Conservation (phyloP, 2,113 vertebrate genomes). For the Catharus minimus region DNA sequence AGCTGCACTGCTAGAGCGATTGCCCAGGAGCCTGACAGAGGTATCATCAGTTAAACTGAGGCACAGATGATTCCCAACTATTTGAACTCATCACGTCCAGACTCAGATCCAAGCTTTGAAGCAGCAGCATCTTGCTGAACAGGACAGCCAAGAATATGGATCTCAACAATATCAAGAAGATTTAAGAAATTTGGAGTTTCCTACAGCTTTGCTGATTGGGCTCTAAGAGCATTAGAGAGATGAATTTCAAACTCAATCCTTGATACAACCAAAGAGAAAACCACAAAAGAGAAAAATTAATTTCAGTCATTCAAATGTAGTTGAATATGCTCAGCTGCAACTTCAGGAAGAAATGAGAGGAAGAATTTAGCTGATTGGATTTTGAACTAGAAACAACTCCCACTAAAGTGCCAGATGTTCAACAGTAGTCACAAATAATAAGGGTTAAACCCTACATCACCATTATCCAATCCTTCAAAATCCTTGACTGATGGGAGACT, state of each 20-base stretch:
- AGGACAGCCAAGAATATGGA: not conserved
- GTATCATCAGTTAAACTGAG: not conserved
- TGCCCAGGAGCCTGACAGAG: not conserved
- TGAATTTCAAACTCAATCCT: not conserved
- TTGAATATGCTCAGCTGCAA: conserved; percentile 41
- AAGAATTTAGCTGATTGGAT: conserved; percentile 48
- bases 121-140: not conserved
- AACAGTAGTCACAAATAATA: conserved; percentile 39
- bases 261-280: not conserved
- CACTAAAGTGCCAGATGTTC: conserved; percentile 54
- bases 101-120: not conserved
- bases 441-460: conserved; percentile 19
- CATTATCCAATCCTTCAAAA: conserved; percentile 18
- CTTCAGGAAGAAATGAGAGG: conserved; percentile 10
- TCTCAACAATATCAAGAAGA: not conserved
- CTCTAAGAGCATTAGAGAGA: not conserved
- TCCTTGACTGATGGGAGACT: not conserved
- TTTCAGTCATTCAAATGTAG: conserved; percentile 19
- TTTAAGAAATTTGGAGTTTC: not conserved
- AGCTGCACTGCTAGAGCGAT: not conserved
- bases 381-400: conserved; percentile 19
- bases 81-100: not conserved
- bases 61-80: not conserved
- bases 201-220: not conserved
- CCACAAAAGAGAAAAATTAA: not conserved